Base-by-base conservation (phyloP, 2,888 invertebrate genomes). In the Agriopis leucophaearia region DNA sequence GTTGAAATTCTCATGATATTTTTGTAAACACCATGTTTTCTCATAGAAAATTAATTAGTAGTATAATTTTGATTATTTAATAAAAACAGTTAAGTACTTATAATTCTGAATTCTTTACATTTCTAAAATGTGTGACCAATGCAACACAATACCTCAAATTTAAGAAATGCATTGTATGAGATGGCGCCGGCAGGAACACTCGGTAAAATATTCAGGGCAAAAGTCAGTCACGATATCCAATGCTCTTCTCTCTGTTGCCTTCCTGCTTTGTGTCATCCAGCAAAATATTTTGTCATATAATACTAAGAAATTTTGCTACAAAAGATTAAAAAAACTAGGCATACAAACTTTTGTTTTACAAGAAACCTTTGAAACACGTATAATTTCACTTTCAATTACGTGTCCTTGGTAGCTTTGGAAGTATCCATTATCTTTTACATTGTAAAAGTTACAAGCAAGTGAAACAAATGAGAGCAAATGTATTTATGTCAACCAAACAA, bases 141-240 rank as follows among this genome's bases (percentile, higher is more conserved):
- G 61, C 35, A 72, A 64, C 74, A 74, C 74, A 71, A 77, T 79
- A 81, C 80, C 79, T 76, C 74, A 71, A 15, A 82, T 86, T 87
- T 86, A 71, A 84, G 81, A 84, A 84, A 81, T 82, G 82, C 83
- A 81, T 82, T 79, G 82, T 82, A 76, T 78, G 81, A 81, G 78
- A 79, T 80, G 87, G 85, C 84, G 87, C 88, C 84, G 81, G 75
- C 76, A 85, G 82, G 81, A 82, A 84, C 84, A 84, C 84, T 76
- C 78, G 18, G 85, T 90, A 86, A 91, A 90, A 90, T 91, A 92
- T 91, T 89, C 90, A 91, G 90, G 90, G 85, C 91, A 91, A 90
- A 89, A 90, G 91, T 91, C 91, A 92, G 91, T 90, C 91, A 92
- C 91, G 91, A 90, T 76, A 77, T 74, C 77, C 73, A 76, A 76